Base-by-base conservation (phyloP, 1,140 invertebrate species). In the Maniola jurtina region DNA sequence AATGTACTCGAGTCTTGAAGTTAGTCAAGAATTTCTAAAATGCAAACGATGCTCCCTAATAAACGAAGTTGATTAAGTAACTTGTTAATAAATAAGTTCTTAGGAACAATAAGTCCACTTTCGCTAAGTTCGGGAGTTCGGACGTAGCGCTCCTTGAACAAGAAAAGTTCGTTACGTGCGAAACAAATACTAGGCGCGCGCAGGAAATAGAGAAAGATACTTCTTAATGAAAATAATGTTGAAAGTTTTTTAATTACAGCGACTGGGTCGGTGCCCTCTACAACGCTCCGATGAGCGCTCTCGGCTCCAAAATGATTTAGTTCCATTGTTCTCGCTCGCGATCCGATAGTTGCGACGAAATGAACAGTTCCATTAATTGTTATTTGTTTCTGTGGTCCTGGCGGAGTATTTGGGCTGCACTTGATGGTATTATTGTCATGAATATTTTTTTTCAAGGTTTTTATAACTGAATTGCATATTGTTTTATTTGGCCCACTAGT, bases 191-290 rank as follows among this genome's bases (percentile, higher is more conserved):
- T 64, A 68, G 57, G 65, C 63, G 55, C 63, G 55, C 42, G 36
- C 63, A 70, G 50, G 48, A 66, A 71, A 61, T 61, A 70, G 62
- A 68, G 52, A 63, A 55, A 72, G 64, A 63, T 47, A 73, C 61
- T 63, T 42, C 57, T 62, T 72, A 79, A 77, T 81, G 74, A 76
- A 77, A 79, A 78, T 80, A 74, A 78, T 80, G 75, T 75, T 75
- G 64, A 67, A 83, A 83, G 76, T 83, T 81, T 80, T 81, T 83
- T 83, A 81, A 81, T 83, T 81, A 83, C 73, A 25, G 48, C 61
- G 61, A 48, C 55, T 55, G 66, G 63, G 56, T 64, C 38, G 63
- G 63, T n/a, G 45, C 57, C n/a, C 40, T 50, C 42, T 50, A 52
- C 36, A 36, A 33, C 42, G 61, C 45, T 52, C 48, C 57, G 38